Conservation (phyloP, 2,888 invertebrate species). For the Gonocerus acuteangulatus region DNA sequence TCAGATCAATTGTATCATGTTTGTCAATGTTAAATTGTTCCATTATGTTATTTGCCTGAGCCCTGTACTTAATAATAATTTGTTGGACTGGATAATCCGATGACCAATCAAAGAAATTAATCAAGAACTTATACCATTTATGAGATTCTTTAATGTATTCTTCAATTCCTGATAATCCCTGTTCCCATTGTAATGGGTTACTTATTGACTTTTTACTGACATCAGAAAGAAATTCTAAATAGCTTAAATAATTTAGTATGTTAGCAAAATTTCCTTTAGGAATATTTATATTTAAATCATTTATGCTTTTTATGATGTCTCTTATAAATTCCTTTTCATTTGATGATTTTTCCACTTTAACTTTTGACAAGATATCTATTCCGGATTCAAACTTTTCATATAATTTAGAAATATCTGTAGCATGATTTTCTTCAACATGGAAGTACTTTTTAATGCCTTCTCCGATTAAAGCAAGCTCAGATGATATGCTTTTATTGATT, state of each 20-base stretch:
- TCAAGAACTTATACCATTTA: background rate
- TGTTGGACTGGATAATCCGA: background rate
- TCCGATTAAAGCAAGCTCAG: background rate
- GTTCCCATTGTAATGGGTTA: background rate
- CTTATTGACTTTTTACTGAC: conserved; percentile 1
- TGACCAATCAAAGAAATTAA: background rate
- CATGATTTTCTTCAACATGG: background rate
- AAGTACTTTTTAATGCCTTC: background rate
- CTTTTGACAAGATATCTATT: background rate
- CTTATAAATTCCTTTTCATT: background rate
- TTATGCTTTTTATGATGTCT: background rate
- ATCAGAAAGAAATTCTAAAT: background rate
- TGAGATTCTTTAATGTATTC: background rate
- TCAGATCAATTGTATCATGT: background rate
- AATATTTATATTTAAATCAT: background rate
- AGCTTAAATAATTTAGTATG: background rate
- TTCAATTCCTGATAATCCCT: background rate
- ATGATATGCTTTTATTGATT: background rate
- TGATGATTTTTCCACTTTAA: background rate
- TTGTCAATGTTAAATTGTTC: background rate
- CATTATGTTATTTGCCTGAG: background rate
- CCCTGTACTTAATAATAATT: background rate
- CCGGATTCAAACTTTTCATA: background rate
- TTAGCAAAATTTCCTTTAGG: background rate
- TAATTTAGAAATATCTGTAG: background rate